Evolutionary conservation across 2,888 invertebrate species (phyloP).

Genomic region (Axea sp.): DNA sequence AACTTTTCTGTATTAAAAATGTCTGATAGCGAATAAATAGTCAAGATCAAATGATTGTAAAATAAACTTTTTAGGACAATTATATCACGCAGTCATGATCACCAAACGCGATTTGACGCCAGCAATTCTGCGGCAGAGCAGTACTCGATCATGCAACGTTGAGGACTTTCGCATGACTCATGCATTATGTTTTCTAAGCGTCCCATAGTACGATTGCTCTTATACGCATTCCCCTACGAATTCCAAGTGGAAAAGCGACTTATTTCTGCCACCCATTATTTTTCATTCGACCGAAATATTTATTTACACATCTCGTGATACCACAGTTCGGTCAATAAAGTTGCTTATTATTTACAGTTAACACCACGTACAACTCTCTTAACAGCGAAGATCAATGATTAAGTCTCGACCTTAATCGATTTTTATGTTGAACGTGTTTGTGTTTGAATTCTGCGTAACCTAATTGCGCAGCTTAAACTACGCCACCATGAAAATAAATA

Average conservation of each 20-base stretch:
- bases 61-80: slow-evolving; percentile 11
- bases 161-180: slow-evolving; percentile 25
- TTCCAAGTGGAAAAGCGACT: neutral
- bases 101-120: slow-evolving; percentile 3
- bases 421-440: slow-evolving; percentile 8
- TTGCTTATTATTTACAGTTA: slow-evolving; percentile 11
- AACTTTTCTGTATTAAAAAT: too few relatives aligned
- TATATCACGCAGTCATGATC: slow-evolving; percentile 8
- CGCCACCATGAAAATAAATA: slow-evolving; percentile 2
- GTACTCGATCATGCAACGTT: slow-evolving; percentile 20
- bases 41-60: too few relatives aligned
- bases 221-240: neutral
- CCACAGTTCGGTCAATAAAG: neutral
- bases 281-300: slow-evolving; percentile 4
- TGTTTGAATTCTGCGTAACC: slow-evolving; percentile 3
- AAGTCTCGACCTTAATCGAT: slow-evolving; percentile 21
- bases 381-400: slow-evolving; percentile 15
- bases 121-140: neutral
- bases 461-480: slow-evolving; percentile 1
- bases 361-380: neutral
- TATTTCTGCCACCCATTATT: neutral
- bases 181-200: slow-evolving; percentile 10
- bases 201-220: neutral
- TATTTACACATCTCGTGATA: neutral
- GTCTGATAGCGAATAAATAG: too few relatives aligned